Evolutionary conservation across 2,888 invertebrate species (phyloP), one percentile per base, ranked within the genome.

Genomic region (Osmoderma eremita): DNA sequence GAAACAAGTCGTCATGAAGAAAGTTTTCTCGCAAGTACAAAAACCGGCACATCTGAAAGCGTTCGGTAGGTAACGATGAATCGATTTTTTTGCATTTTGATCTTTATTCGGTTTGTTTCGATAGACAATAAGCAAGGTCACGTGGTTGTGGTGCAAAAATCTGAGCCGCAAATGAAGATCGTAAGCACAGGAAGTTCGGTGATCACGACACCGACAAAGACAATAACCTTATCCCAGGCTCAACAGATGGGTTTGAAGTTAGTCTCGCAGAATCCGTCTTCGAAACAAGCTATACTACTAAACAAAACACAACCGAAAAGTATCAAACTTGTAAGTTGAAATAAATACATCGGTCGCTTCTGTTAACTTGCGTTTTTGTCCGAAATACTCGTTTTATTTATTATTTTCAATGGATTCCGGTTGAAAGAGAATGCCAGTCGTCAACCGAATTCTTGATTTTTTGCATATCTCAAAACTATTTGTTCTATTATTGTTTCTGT

Each of bases 161-260:
- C 75, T 3, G 74, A 73, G 20, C 65, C 63, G 0, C 67, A 68
- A 42, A 42, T 71, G 3, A 71, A 71, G 53, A 41, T 73, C 2
- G 69, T 79, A 48, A 72, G 64, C 22, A 65, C 77, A 13, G 72
- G 72, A 4, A 72, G 72, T 18, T 72, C 76, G 0, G 63, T 74
- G 39, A 71, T 83, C 18, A 76, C 81, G 38, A 82, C 79, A 63
- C 81, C 84, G 1, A 81, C 88, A 4, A 89, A 89, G 79, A 87
- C 89, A 0, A 86, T 89, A 51, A 88, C 89, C 10, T 79, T 90
- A 58, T 86, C 88, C 41, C 88, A 89, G 76, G 88, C 89, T 0
- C 86, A 87, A 72, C 87, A 88, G 75, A 86, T 88, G 85, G 88
- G 88, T 18, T 78, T 88, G 24, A 86, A 87, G 75, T 81, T 86